Base-by-base conservation (phyloP, 2,113 vertebrate species). In the Anarrhichthys ocellatus region DNA sequence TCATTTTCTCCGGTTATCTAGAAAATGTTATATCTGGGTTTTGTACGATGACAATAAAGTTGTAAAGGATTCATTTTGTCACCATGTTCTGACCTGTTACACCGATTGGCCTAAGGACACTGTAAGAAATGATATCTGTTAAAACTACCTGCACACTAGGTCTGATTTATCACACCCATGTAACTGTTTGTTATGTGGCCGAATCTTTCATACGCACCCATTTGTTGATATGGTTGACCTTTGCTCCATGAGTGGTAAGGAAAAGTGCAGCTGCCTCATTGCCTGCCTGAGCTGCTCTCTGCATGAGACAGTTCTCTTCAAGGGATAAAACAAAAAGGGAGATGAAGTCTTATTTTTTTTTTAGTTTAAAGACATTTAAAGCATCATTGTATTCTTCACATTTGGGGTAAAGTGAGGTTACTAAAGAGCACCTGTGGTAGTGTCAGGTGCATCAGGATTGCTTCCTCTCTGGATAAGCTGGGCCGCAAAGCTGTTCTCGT, bases 221-320 rank as follows among this genome's bases (percentile, higher is more conserved):
- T 95, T 97, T 98, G 93, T 99, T 99, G 89, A 95, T 94, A 89
- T 99, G 97, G 89, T 99, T 99, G 89, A 98, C 97, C 77, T 97
- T 96, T 92, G 97, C 98, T 85, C 97, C 97, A 2, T 96, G 98
- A 59, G 98, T 97, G 76, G 97, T 97, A 52, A 99, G 90, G 93
- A 99, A 99, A 83, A 99, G 97, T 82, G 98, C 96, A 13, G 98
- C 98, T 10, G 98, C 97, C 89, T 99, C 98, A 58, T 95, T 99
- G 87, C 94, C 96, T 29, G 95, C 94, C 63, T 94, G 95, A 11
- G 97, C 96, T 73, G 98, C 98, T 91, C 97, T 96, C 92, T 99
- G 98, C 82, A 99, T 95, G 82, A 99, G 95, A 90, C 98, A 98
- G 94, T 97, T 98, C 80, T 94, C 98, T 99, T 52, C 14, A 80